These are phyloP conservation scores for Mythimna albipuncta DNA, from an alignment of 2,888 invertebrate species.

Conservation along the genomic window DNA sequence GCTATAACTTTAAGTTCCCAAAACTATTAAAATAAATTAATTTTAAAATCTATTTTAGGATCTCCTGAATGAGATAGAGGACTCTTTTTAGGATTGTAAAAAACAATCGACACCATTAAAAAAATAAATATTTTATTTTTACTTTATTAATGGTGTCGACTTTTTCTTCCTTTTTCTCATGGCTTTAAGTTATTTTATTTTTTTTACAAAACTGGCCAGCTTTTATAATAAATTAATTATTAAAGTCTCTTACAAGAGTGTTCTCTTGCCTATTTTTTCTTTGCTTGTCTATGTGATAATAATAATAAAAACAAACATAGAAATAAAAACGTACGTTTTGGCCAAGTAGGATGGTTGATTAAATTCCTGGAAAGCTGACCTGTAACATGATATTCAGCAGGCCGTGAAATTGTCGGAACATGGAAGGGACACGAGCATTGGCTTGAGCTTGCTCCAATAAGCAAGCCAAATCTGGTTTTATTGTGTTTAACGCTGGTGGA, in stretches of 20 bases:
- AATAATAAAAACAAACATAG: neutral
- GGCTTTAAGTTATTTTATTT: neutral
- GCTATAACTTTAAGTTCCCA: no score
- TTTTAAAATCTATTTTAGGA: no score
- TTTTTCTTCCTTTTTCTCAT: neutral
- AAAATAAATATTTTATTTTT: no score
- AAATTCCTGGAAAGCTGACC: slow-evolving; percentile 36
- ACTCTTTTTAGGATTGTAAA: no score
- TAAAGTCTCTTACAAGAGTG: neutral
- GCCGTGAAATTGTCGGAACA: slow-evolving; percentile 48
- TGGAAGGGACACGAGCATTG: slow-evolving; percentile 24
- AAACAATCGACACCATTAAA: neutral
- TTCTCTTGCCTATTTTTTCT: neutral
- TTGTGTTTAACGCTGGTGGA: neutral
- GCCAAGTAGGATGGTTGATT: neutral
- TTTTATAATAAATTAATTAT: neutral
- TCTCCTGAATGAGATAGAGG: no score
- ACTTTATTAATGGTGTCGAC: no score
- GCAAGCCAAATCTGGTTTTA: neutral
- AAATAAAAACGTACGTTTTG: neutral
- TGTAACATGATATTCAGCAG: slow-evolving; percentile 46
- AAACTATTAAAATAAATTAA: no score
- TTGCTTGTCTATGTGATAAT: neutral
- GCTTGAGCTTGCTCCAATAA: no score
- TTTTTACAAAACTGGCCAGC: neutral